Evolutionary conservation across 2,888 invertebrate species (phyloP), one percentile per base, ranked within the genome.

Genomic region (Xanthorhoe designata): DNA sequence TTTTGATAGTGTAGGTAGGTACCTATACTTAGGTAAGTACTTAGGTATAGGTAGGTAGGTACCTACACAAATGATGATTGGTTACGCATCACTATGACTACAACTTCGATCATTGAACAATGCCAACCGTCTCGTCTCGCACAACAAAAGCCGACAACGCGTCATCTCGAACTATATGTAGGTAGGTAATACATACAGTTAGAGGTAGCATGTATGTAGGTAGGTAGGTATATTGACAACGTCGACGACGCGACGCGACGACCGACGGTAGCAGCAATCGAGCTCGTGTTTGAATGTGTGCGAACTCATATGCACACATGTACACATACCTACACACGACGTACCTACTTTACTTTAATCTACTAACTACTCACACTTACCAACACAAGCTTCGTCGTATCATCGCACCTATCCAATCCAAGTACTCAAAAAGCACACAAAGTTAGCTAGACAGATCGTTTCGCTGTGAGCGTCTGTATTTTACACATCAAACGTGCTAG

Each of bases 21-120:
- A 1, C 18, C n/a, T 24, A 56, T 24, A n/a, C n/a, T n/a, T n/a
- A n/a, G n/a, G n/a, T n/a, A n/a, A n/a, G n/a, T n/a, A n/a, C n/a
- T n/a, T n/a, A n/a, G n/a, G n/a, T n/a, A n/a, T n/a, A n/a, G n/a
- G 24, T 24, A 18, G n/a, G 55, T 55, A 55, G 10, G 55, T 42
- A 1, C 18, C n/a, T 51, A 38, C 35, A 42, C 70, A 75, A 82
- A 79, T 79, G 78, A 82, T 78, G 78, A 83, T 79, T 82, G 81
- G 83, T 86, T 88, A 88, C 88, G 84, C 87, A 86, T 82, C 78
- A 84, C 82, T 87, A 86, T 83, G 87, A 86, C 87, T 90, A 91
- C 88, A 89, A 88, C 90, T n/a, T 90, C 90, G 88, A 92, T 91
- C 92, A 92, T 91, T 92, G 92, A 92, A 90, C 91, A 91, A 91